phyloP scores from a whole-genome alignment of 2,888 invertebrate genomes.

The Mesochorus sp. region DNA sequence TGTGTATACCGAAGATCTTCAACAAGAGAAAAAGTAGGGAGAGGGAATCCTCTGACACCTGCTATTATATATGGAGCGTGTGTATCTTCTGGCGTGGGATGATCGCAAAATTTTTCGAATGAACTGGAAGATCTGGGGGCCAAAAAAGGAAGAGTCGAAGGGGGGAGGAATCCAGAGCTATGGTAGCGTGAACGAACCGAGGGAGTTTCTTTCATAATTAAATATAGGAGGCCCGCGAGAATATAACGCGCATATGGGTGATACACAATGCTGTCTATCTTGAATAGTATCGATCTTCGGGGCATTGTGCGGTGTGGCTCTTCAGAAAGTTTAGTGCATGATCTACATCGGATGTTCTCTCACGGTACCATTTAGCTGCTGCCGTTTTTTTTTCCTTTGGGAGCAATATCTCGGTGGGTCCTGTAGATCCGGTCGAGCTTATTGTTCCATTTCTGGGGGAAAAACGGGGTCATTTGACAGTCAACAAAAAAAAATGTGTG shows the following conservation, averaged over 20 bases:
- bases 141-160: slow-evolving; percentile 28
- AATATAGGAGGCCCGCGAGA: slow-evolving; percentile 11
- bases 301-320: slow-evolving; percentile 7
- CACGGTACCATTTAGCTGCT: slow-evolving; percentile 50
- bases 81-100: slow-evolving; percentile 65
- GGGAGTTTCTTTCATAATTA: slow-evolving; percentile 55
- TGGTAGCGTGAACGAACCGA: slow-evolving; percentile 49
- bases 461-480: not conserved
- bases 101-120: slow-evolving; percentile 51
- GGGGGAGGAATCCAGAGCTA: slow-evolving; percentile 1
- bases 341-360: slow-evolving; percentile 54
- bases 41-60: slow-evolving; percentile 71
- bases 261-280: slow-evolving; percentile 20
- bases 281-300: slow-evolving; percentile 47
- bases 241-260: slow-evolving; percentile 58
- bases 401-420: not conserved
- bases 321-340: not conserved
- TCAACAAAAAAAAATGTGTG: too few relatives aligned
- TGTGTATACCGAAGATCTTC: slow-evolving; percentile 29
- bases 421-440: slow-evolving; percentile 8
- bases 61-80: slow-evolving; percentile 69
- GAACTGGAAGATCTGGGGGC: slow-evolving; percentile 26
- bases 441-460: not conserved
- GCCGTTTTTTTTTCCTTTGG: slow-evolving; percentile 3
- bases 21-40: not conserved